phyloP scores from a whole-genome alignment of 2,888 invertebrate genomes.

The Aphelenchoides bicaudatus region DNA sequence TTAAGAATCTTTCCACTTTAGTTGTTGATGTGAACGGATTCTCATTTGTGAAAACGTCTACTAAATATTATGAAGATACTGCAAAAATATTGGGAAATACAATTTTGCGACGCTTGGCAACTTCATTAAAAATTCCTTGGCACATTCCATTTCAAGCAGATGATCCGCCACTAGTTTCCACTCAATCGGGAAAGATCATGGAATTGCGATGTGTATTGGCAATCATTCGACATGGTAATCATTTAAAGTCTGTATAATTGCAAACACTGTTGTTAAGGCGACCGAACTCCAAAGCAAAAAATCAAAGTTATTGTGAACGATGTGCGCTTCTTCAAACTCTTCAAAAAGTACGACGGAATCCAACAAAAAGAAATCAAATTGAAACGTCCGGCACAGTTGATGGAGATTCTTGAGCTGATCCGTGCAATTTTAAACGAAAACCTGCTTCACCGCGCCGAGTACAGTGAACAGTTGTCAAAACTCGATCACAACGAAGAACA shows the following conservation, averaged over 20 bases:
- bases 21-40: slow-evolving; percentile 92
- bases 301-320: slow-evolving; percentile 75
- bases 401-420: slow-evolving; percentile 94
- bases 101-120: slow-evolving; percentile 88
- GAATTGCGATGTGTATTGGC: slow-evolving; percentile 89
- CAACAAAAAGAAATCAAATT: slow-evolving; percentile 93
- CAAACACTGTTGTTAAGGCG: too few relatives aligned
- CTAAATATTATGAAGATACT: slow-evolving; percentile 99
- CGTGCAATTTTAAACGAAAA: slow-evolving; percentile 69
- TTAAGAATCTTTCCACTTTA: too few relatives aligned
- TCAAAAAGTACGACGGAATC: slow-evolving; percentile 91
- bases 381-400: slow-evolving; percentile 91
- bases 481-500: slow-evolving; percentile 22
- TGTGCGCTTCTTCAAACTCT: slow-evolving; percentile 79
- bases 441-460: background rate
- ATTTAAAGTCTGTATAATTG: too few relatives aligned
- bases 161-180: slow-evolving; percentile 97
- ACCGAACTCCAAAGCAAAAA: slow-evolving; percentile 98
- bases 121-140: slow-evolving; percentile 93
- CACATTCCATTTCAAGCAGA: slow-evolving; percentile 88
- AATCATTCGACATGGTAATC: slow-evolving; percentile 91
- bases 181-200: slow-evolving; percentile 97
- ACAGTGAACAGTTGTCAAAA: background rate
- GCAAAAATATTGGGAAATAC: slow-evolving; percentile 96
- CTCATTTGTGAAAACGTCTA: slow-evolving; percentile 98